Percentiles rank a stretch among this genome's conserved stretches.
Conservation (phyloP, 2,113 vertebrate genomes). For the Puffinus mauretanicus region DNA sequence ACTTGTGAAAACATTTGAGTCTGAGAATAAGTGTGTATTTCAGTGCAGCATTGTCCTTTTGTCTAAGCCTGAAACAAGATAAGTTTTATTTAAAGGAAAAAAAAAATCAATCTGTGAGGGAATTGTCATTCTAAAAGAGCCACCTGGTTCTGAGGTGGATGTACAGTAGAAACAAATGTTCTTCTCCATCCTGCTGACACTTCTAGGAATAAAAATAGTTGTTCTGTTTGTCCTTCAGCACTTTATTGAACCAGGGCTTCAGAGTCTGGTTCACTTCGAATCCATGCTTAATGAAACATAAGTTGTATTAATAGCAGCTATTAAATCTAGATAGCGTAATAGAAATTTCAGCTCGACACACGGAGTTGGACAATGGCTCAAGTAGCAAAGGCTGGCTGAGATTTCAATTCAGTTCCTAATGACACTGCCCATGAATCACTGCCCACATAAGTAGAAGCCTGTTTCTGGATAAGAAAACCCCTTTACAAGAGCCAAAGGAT, state of each 20-base stretch:
- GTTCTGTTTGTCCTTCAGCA: conserved; percentile 73
- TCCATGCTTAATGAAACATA: conserved; percentile 75
- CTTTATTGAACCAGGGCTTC: conserved; percentile 60
- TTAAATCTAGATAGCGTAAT: conserved; percentile 65
- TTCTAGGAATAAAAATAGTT: conserved; percentile 67
- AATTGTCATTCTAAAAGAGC: not conserved
- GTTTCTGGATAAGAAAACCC: not conserved
- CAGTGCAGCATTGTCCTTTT: not conserved
- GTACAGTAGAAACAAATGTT: not conserved
- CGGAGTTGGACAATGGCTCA: not conserved
- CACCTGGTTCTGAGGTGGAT: not conserved
- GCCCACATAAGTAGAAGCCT: not conserved
- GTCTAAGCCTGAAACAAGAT: not conserved
- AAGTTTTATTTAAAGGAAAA: not conserved
- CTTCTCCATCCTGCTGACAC: conserved; percentile 38
- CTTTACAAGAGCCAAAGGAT: not conserved
- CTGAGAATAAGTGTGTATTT: not conserved
- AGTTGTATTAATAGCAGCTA: conserved; percentile 74
- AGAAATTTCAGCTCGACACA: conserved; percentile 52
- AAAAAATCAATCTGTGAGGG: not conserved
- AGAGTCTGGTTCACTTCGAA: conserved; percentile 50
- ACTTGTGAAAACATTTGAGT: not conserved
- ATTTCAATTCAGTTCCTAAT: conserved; percentile 35
- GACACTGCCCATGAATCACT: conserved; percentile 25
- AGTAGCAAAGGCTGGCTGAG: not conserved